These are phyloP conservation scores for Daktulosphaira vitifoliae DNA, from an alignment of 1,140 invertebrate species.

Conservation along the genomic window DNA sequence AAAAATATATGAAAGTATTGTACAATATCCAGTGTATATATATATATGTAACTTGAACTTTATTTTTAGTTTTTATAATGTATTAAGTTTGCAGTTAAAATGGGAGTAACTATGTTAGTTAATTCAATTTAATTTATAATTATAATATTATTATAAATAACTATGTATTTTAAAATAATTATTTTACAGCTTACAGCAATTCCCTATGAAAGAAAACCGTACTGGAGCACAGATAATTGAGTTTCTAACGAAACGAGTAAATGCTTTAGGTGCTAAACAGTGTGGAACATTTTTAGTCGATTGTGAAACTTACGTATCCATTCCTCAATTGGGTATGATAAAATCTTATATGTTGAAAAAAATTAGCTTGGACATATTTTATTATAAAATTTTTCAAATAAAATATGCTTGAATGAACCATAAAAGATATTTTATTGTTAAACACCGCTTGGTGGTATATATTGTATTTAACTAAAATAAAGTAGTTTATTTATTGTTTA, in stretches of 20 bases:
- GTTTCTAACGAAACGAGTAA: constrained; percentile 70
- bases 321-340: constrained; percentile 44
- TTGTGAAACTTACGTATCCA: constrained; percentile 85
- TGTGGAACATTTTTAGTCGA: constrained; percentile 86
- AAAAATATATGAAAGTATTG: too few species aligned
- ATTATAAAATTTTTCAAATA: too few species aligned
- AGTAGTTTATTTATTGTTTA: too few species aligned
- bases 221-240: constrained; percentile 80
- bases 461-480: too few species aligned
- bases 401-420: too few species aligned
- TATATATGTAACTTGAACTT: too few species aligned
- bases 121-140: neutral
- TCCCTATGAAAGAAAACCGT: constrained; percentile 74
- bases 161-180: neutral
- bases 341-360: too few species aligned
- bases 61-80: too few species aligned
- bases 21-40: too few species aligned
- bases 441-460: too few species aligned
- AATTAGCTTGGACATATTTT: too few species aligned
- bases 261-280: constrained; percentile 74
- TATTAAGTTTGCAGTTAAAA: neutral
- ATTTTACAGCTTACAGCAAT: constrained; percentile 57
- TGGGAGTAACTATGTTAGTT: constrained; percentile 23
- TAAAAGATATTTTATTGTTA: too few species aligned
- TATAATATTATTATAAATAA: neutral